Evolutionary conservation across 2,797 vertebrate species (phyloP), one percentile per base, ranked within the genome.

Genomic region (Thamnophis elegans): DNA sequence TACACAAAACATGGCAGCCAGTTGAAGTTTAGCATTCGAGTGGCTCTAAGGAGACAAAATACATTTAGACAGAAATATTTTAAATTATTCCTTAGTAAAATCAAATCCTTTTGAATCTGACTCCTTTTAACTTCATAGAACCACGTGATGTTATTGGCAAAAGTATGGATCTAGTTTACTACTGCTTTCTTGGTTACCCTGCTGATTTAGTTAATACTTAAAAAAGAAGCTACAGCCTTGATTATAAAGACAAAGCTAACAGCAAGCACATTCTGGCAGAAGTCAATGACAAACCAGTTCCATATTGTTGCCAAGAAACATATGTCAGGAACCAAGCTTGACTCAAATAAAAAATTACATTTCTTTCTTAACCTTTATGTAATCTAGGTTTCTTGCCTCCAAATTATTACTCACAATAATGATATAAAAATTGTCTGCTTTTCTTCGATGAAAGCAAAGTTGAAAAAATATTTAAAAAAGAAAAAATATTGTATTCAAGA

Each of bases 1-100:
- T 98, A 99, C 98, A 96, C 99, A 99, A 98, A 99, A 99, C 96
- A 99, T 99, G 95, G 99, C 99, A 55, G 99, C 99, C 92, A 99
- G 98, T 97, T 99, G 99, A 93, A 99, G 98, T 95, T 99, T 99
- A 96, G 98, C 98, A 95, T 99, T 99, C 47, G 99, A 99, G 96
- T 99, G 99, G 94, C 98, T 99, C 99, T 99, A 97, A 89, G 56
- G 8, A 28, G 58, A 88, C 32, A 91, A 26, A 87, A 91, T 73
- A 5, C 0, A 59, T 89, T 60, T 42, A 89, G 47, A 85, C 9
- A 60, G 1, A 82, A 59, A 51, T 12, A 85, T 54, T 54, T 85
- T 85, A 42, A 62, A 54, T 42, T 25, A 92, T 32, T 36, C 28
- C 22, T 32, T 91, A 25, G 42, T 82, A 82, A 47, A 82, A 82